Evolutionary conservation across 2,888 invertebrate genomes (phyloP).

Genomic region (Polyommatus iphigenia): DNA sequence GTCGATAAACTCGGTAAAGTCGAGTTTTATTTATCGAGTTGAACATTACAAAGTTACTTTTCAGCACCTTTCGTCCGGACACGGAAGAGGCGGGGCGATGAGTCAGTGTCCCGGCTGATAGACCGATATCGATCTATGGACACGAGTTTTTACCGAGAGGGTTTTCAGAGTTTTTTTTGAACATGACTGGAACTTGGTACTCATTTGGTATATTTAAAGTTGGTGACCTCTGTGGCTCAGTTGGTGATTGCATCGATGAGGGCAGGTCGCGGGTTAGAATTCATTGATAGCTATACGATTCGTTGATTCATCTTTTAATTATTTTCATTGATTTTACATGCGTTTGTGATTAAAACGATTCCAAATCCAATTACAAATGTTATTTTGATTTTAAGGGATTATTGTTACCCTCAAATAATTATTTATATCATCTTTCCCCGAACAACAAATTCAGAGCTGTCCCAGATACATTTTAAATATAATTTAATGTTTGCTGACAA

Average conservation of each 20-base stretch:
- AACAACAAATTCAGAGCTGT: not conserved
- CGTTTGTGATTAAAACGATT: no score
- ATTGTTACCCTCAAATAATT: not conserved
- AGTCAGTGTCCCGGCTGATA: conserved; percentile 34
- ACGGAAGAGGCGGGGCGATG: conserved; percentile 37
- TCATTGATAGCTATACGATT: not conserved
- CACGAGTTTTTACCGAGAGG: not conserved
- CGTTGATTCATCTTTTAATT: no score
- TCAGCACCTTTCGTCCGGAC: conserved; percentile 32
- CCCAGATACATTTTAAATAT: not conserved
- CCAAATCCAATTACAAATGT: no score
- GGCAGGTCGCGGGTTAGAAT: not conserved
- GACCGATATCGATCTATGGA: conserved; percentile 31
- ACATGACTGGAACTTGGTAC: not conserved
- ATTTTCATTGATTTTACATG: no score
- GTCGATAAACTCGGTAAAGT: conserved; percentile 7
- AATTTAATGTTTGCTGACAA: conserved; percentile 8
- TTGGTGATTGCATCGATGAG: no score
- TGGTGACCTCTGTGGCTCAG: no score
- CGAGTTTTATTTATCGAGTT: conserved; percentile 26
- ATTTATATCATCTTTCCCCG: not conserved
- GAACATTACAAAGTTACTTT: conserved; percentile 24
- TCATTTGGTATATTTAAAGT: no score
- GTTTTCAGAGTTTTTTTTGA: not conserved
- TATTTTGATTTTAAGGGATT: no score